Evolutionary conservation across 2,797 vertebrate species (phyloP), one percentile per base, ranked within the genome.

Genomic region (Garrulus glandarius): DNA sequence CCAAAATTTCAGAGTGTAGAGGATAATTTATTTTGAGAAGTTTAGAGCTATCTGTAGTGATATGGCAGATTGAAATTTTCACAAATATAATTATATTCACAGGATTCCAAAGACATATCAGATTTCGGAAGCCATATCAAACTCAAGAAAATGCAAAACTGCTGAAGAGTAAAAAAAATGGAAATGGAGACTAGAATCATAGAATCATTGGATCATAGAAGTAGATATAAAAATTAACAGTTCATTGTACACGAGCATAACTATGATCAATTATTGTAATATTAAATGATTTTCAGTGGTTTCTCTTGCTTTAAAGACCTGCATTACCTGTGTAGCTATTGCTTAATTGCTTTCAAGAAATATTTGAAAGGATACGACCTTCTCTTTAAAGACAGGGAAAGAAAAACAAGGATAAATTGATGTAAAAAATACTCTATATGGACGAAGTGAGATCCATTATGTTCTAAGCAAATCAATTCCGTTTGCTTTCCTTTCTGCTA

Each of bases 401-500:
- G 17, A 46, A 87, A 91, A 87, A 10, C 14, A 56, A 76, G 47
- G 36, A 57, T 55, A 85, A 78, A 89, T 32, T 76, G 27, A 44
- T 9, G 22, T 67, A 2, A 84, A 82, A 91, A 87, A 26, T 67
- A 61, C 65, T 65, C 26, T 69, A 12, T 72, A 55, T 26, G 24
- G 29, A 41, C n/a, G 30, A 81, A 90, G 29, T 24, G 23, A 75
- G 87, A 89, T 37, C 10, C 50, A 89, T 75, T 93, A 69, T 34
- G 49, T 23, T 89, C 47, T 63, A 95, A 95, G 34, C n/a, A 87
- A 87, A 93, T 85, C 39, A 78, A 72, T 93, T 88, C n/a, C 2
- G 59, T 79, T 93, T 90, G 12, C 80, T 94, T 93, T 92, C 39
- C 34, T 91, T 93, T 91, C 46, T 18, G 44, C n/a, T 92, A 52